phyloP scores from a whole-genome alignment of 2,797 vertebrate genomes.

The Pangasius macronema region DNA sequence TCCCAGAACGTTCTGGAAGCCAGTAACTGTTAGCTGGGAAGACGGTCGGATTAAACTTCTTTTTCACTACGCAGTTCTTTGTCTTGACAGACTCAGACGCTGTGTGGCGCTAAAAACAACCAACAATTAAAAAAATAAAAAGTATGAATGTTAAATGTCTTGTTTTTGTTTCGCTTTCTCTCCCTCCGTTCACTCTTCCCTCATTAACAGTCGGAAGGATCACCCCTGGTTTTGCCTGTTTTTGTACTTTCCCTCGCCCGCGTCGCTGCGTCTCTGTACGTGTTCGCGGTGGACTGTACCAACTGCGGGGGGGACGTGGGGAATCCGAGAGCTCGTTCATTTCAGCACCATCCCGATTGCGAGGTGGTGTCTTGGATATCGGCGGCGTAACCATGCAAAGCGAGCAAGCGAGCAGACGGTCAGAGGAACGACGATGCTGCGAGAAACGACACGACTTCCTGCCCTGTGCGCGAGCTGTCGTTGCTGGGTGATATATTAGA shows the following conservation, averaged over 20 bases:
- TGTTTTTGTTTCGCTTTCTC: background rate
- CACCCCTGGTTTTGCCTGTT: background rate
- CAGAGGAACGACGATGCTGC: conserved; percentile 17
- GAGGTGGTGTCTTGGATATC: conserved; percentile 22
- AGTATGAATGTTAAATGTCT: background rate
- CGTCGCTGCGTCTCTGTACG: background rate
- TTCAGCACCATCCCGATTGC: conserved; percentile 54
- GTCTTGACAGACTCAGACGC: background rate
- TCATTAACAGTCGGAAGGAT: background rate
- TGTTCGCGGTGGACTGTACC: conserved; percentile 45
- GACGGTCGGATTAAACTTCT: too few species aligned
- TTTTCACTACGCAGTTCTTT: background rate
- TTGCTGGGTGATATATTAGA: conserved; percentile 27
- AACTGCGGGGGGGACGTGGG: conserved; percentile 48
- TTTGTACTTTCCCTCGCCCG: conserved; percentile 14
- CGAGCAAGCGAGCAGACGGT: conserved; percentile 41
- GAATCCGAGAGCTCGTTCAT: conserved; percentile 31
- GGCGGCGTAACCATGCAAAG: conserved; percentile 57
- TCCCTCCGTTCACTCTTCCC: background rate
- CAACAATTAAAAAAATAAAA: background rate
- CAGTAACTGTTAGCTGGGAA: background rate
- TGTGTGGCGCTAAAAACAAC: background rate
- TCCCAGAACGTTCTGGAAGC: background rate
- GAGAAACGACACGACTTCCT: conserved; percentile 34
- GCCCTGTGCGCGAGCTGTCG: conserved; percentile 10